phyloP scores from a whole-genome alignment of 2,113 vertebrate genomes.

The Percina caprodes region DNA sequence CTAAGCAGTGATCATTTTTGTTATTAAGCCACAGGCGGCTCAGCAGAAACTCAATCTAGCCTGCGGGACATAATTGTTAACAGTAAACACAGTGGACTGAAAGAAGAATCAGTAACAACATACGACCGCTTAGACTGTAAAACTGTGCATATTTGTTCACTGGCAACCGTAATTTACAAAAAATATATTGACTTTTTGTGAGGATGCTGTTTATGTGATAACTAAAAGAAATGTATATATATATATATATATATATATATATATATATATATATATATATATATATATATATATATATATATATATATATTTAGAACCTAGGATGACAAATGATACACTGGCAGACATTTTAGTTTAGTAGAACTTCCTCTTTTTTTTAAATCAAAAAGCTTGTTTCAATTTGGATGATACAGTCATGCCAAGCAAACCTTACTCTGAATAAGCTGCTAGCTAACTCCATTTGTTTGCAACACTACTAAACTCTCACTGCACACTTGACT shows the following conservation, averaged over 20 bases:
- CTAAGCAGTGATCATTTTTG: constrained; percentile 11
- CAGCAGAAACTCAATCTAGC: neutral
- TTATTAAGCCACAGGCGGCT: constrained; percentile 6
- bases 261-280: too few species aligned
- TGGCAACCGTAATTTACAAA: neutral
- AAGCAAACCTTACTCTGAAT: neutral
- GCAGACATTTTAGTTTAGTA: neutral
- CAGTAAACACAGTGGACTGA: neutral
- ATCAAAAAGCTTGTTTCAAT: neutral
- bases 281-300: too few species aligned
- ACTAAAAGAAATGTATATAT: too few species aligned
- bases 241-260: too few species aligned
- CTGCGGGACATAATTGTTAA: neutral
- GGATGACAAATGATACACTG: neutral
- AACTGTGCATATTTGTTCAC: neutral
- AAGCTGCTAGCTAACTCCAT: neutral
- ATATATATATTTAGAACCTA: too few species aligned
- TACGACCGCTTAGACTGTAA: neutral
- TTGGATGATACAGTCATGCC: neutral
- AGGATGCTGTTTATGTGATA: neutral
- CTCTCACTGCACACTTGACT: neutral
- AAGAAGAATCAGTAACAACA: neutral
- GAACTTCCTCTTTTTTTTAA: neutral
- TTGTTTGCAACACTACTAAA: neutral
- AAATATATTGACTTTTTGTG: neutral